phyloP scores from a whole-genome alignment of 2,888 invertebrate genomes.

The Apodemia duryi region DNA sequence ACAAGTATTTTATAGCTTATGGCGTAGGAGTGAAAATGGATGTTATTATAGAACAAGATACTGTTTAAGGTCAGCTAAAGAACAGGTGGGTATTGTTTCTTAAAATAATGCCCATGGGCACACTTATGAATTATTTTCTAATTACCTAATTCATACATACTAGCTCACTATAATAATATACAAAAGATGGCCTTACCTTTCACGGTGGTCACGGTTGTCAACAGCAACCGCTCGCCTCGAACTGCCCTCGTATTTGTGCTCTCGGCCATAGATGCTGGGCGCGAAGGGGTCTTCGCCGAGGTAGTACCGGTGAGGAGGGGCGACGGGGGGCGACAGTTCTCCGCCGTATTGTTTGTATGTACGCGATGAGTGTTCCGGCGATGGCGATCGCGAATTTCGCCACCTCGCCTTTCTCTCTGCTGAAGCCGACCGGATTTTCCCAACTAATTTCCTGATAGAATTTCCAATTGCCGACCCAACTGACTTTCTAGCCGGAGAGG shows the following conservation, averaged over 20 bases:
- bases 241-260: constrained; percentile 89
- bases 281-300: constrained; percentile 93
- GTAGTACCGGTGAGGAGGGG: constrained; percentile 88
- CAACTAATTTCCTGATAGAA: constrained; percentile 89
- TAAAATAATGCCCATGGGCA: constrained; percentile 23
- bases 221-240: constrained; percentile 66
- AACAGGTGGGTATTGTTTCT: constrained; percentile 33
- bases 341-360: constrained; percentile 74
- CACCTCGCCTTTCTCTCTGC: constrained; percentile 82
- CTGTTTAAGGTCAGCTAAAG: constrained; percentile 54
- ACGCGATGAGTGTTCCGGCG: constrained; percentile 78
- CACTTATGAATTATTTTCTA: constrained; percentile 21
- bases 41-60: constrained; percentile 55
- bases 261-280: constrained; percentile 90
- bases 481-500: constrained; percentile 68
- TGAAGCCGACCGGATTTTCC: constrained; percentile 87
- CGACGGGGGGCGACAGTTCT: constrained; percentile 67
- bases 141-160: constrained; percentile 9
- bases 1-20: constrained; percentile 26
- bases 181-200: constrained; percentile 58
- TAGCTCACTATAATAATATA: not conserved
- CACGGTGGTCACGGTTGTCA: constrained; percentile 65
- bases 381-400: constrained; percentile 80
- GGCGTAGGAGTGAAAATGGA: constrained; percentile 54
- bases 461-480: constrained; percentile 85